These are phyloP conservation scores for Paracentrotus lividus DNA, from an alignment of 53 echinoderm and acorn worm genomes.

Conservation along the genomic window DNA sequence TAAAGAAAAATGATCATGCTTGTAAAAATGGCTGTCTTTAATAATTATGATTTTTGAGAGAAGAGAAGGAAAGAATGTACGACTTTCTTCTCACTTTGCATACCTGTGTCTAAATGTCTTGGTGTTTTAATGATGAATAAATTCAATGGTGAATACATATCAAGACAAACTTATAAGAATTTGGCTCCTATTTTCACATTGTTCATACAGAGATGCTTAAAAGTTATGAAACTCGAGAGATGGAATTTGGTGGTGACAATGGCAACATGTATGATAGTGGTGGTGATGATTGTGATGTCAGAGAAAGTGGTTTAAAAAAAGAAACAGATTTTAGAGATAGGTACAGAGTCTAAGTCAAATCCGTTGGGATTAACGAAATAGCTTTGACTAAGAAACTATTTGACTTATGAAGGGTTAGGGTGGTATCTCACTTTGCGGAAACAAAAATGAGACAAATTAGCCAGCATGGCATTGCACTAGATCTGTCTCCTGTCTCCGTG, in stretches of 20 bases:
- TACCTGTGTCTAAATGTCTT: slow-evolving; percentile 60
- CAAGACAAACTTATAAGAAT: slow-evolving; percentile 27
- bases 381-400: no score
- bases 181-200: not conserved
- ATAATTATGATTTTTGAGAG: slow-evolving; percentile 55
- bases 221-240: not conserved
- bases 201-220: not conserved
- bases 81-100: slow-evolving; percentile 63
- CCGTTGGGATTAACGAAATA: no score
- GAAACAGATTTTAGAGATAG: no score
- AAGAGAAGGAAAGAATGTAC: slow-evolving; percentile 21
- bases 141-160: slow-evolving; percentile 67
- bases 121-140: slow-evolving; percentile 70
- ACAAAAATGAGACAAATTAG: no score
- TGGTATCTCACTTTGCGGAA: no score
- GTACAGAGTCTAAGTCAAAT: no score
- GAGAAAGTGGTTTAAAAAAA: no score
- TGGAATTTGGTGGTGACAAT: not conserved
- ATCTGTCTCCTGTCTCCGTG: no score
- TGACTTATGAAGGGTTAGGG: no score
- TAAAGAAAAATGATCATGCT: slow-evolving; percentile 32
- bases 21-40: slow-evolving; percentile 69
- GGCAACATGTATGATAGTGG: not conserved
- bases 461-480: no score
- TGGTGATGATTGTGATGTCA: not conserved